Percentiles rank a stretch among this genome's conserved stretches.
Evolutionary conservation across 1,140 invertebrate genomes (phyloP).

Genomic region (Caenorhabditis tropicalis): DNA sequence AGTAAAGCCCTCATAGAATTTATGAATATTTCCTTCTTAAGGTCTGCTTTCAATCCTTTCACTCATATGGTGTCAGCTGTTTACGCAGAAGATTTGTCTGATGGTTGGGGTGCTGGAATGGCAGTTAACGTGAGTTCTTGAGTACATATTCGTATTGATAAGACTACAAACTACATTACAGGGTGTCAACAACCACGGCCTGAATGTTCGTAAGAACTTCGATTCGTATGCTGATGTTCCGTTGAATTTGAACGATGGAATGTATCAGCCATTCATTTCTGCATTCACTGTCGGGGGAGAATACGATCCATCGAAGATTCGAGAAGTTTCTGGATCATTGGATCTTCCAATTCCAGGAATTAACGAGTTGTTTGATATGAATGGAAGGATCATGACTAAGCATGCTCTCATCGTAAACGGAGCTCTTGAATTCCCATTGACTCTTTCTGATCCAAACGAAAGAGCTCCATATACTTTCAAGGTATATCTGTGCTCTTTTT

Average conservation of each 20-base stretch:
- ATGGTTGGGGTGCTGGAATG: constrained; percentile 61
- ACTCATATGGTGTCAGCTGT: constrained; percentile 60
- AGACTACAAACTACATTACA: too few species aligned
- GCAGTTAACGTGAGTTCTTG: constrained; percentile 57
- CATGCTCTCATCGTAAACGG: constrained; percentile 43
- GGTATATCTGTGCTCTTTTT: constrained; percentile 32
- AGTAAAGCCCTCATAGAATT: too few species aligned
- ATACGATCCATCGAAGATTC: constrained; percentile 56
- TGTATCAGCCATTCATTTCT: constrained; percentile 58
- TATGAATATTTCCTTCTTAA: neutral
- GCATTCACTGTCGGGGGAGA: constrained; percentile 55
- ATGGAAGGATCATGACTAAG: constrained; percentile 57
- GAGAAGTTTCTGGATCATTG: constrained; percentile 52
- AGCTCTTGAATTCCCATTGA: constrained; percentile 55
- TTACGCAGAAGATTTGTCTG: constrained; percentile 60
- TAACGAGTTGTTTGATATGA: constrained; percentile 58
- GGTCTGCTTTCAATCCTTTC: constrained; percentile 60
- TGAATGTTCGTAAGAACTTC: constrained; percentile 54
- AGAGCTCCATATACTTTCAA: constrained; percentile 52
- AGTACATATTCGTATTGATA: too few species aligned
- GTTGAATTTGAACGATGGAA: constrained; percentile 54
- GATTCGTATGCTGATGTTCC: constrained; percentile 57
- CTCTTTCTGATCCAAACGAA: constrained; percentile 57
- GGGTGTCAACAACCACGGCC: constrained; percentile 53
- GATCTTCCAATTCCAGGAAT: constrained; percentile 57